phyloP scores from a whole-genome alignment of 2,797 vertebrate species.

The Falco concolor region DNA sequence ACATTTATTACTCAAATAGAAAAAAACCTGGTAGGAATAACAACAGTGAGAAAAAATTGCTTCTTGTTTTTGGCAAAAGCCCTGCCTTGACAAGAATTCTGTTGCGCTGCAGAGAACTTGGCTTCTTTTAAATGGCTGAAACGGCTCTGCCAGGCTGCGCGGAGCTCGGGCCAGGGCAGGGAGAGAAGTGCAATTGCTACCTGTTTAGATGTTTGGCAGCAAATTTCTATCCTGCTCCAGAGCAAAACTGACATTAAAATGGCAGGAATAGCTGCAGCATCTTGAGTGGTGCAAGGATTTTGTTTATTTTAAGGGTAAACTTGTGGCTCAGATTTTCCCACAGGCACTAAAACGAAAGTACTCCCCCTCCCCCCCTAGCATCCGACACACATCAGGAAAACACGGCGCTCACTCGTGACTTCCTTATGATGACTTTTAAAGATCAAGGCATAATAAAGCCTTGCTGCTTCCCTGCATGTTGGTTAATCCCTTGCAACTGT shows the following conservation, averaged over 20 bases:
- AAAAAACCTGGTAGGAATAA: background rate
- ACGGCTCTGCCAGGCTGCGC: background rate
- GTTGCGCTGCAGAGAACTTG: background rate
- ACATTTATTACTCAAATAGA: background rate
- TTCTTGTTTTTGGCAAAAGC: background rate
- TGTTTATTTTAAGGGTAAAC: slow-evolving; percentile 29
- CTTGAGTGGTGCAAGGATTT: background rate
- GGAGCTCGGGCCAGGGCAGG: background rate
- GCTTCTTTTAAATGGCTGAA: background rate
- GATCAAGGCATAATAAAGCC: slow-evolving; percentile 31
- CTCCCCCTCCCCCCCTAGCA: background rate
- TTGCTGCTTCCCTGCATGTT: background rate
- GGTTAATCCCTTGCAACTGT: slow-evolving; percentile 43
- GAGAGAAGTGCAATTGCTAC: background rate
- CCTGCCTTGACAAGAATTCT: background rate
- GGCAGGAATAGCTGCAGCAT: slow-evolving; percentile 13
- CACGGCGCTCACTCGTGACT: background rate
- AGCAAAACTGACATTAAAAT: background rate
- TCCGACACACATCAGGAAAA: background rate
- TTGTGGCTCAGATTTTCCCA: slow-evolving; percentile 1
- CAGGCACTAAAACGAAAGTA: background rate
- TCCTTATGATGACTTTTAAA: slow-evolving; percentile 17
- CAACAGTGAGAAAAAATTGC: background rate
- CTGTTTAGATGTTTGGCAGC: background rate
- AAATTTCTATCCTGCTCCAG: background rate